Evolutionary conservation across 2,797 vertebrate genomes (phyloP).

Genomic region (Gallinago stenura): DNA sequence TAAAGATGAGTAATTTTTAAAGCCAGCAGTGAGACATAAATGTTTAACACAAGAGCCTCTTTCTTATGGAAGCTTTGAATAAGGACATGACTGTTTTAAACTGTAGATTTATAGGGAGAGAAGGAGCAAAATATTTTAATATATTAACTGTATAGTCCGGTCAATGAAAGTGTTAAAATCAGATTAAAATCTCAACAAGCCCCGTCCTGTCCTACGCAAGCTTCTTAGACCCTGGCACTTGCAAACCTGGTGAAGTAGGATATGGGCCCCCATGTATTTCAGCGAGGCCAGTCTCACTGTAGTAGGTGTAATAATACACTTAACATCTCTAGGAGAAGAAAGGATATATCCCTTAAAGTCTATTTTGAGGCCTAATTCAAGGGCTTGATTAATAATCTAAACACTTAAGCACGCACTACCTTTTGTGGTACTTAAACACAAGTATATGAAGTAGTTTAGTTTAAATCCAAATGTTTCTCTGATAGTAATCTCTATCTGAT

Average conservation of each 20-base stretch:
- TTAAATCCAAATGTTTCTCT: neutral
- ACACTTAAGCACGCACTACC: neutral
- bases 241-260: neutral
- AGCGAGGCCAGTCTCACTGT: neutral
- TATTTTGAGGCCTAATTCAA: neutral
- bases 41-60: constrained; percentile 54
- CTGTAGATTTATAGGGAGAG: constrained; percentile 54
- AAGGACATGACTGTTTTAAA: constrained; percentile 69
- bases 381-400: neutral
- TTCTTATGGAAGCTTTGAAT: constrained; percentile 61
- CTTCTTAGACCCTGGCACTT: constrained; percentile 10
- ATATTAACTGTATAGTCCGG: constrained; percentile 38
- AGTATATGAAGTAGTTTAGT: neutral
- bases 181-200: constrained; percentile 42
- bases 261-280: neutral
- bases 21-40: constrained; percentile 67
- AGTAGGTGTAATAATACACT: neutral
- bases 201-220: constrained; percentile 5
- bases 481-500: neutral
- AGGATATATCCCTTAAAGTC: neutral
- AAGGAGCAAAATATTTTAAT: constrained; percentile 66
- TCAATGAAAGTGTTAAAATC: constrained; percentile 65
- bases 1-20: constrained; percentile 72
- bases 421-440: neutral
- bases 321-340: neutral